A percentile compares a stretch with the other conserved stretches of the same genome.
Conservation (phyloP, 2,113 vertebrate species). For the Anolis carolinensis region DNA sequence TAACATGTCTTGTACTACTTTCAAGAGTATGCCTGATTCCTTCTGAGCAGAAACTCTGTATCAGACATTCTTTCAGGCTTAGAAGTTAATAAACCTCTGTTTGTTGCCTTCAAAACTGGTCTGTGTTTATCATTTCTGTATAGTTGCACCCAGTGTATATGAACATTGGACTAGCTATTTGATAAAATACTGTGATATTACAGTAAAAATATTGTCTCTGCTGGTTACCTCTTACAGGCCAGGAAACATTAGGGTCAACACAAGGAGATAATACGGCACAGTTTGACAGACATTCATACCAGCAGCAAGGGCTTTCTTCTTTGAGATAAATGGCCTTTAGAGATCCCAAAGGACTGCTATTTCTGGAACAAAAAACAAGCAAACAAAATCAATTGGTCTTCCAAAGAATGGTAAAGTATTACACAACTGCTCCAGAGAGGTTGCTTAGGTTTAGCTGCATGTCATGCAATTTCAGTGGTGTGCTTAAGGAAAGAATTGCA, state of each 20-base stretch:
- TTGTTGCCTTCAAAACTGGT: no score
- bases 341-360: conserved; percentile 13
- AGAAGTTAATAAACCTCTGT: no score
- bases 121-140: no score
- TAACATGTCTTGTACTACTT: no score
- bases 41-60: no score
- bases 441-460: not conserved
- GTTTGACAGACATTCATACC: conserved; percentile 1
- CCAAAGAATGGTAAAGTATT: conserved; percentile 2
- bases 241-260: not conserved
- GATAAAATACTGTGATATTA: not conserved
- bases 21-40: no score
- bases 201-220: not conserved
- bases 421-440: not conserved
- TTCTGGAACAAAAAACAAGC: not conserved
- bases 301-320: conserved; percentile 7
- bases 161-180: not conserved
- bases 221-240: not conserved
- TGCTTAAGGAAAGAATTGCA: conserved; percentile 4
- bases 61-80: no score
- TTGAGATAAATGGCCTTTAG: not conserved
- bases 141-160: not conserved
- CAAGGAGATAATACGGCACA: not conserved
- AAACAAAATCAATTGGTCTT: not conserved
- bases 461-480: conserved; percentile 1